Percentiles rank a stretch among this genome's conserved stretches.
Evolutionary conservation across 2,888 invertebrate genomes (phyloP).

Genomic region (Protonemura montana): DNA sequence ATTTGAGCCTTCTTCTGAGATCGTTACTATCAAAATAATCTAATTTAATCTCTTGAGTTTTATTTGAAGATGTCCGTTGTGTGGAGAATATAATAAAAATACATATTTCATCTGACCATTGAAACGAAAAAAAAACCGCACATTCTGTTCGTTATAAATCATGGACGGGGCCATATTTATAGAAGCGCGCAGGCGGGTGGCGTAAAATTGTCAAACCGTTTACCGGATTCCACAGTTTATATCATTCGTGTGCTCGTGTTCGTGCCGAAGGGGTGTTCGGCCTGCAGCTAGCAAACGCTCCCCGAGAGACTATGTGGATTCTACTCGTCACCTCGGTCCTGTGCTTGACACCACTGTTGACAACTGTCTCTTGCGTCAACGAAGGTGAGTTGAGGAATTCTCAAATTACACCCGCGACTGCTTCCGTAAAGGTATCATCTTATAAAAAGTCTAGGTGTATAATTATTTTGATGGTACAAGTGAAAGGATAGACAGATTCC

Average conservation of each 20-base stretch:
- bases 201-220: conserved; percentile 7
- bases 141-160: background rate
- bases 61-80: background rate
- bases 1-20: conserved; percentile 13
- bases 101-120: background rate
- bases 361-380: background rate
- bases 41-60: background rate
- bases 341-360: background rate
- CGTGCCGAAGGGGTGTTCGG: background rate
- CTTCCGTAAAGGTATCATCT: conserved; percentile 1
- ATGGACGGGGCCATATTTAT: background rate
- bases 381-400: conserved; percentile 2
- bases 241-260: background rate
- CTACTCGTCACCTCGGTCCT: background rate
- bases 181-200: background rate
- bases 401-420: background rate
- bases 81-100: background rate
- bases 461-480: background rate
- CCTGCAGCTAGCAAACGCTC: background rate
- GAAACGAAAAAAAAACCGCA: background rate
- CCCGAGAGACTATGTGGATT: background rate
- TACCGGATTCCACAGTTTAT: background rate
- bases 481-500: background rate
- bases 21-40: background rate
- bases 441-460: background rate